A percentile compares a stretch with the other conserved stretches of the same genome.
phyloP scores from a whole-genome alignment of 2,113 vertebrate species.

The Cebidichthys violaceus region DNA sequence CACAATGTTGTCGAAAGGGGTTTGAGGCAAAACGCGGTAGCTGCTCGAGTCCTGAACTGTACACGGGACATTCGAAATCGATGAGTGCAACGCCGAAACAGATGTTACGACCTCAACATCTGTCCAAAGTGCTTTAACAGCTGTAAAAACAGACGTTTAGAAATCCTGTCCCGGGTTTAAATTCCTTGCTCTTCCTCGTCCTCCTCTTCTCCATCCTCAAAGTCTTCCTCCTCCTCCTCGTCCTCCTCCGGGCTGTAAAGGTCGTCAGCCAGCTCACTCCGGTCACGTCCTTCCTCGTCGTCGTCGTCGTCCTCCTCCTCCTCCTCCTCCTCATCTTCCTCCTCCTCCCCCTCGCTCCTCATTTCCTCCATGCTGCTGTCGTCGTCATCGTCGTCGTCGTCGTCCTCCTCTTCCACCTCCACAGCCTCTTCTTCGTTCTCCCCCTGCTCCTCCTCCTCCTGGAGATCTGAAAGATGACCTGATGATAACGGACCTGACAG shows the following conservation, averaged over 20 bases:
- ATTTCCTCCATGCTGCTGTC: constrained; percentile 73
- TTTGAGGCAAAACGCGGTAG: constrained; percentile 44
- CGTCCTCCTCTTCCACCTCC: constrained; percentile 49
- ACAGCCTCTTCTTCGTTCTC: constrained; percentile 54
- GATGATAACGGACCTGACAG: background rate
- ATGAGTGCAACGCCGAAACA: background rate
- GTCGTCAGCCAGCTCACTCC: constrained; percentile 46
- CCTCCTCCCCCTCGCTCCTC: constrained; percentile 72
- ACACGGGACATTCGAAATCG: constrained; percentile 31
- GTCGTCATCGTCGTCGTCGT: constrained; percentile 41
- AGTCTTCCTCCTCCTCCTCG: constrained; percentile 65
- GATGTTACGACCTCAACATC: background rate
- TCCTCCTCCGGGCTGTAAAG: constrained; percentile 66
- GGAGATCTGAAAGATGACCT: constrained; percentile 56
- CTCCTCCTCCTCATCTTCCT: constrained; percentile 65
- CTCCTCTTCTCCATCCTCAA: constrained; percentile 16
- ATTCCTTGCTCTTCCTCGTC: constrained; percentile 26
- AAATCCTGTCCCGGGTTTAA: constrained; percentile 3
- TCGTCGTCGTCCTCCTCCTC: constrained; percentile 68
- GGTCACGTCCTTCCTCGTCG: constrained; percentile 38
- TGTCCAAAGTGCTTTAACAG: constrained; percentile 42
- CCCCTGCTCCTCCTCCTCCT: constrained; percentile 68
- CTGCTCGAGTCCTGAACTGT: constrained; percentile 20
- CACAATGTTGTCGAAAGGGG: background rate
- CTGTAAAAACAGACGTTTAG: constrained; percentile 31